Evolutionary conservation across 2,888 invertebrate genomes (phyloP).

Genomic region (Lacanobia oleracea): DNA sequence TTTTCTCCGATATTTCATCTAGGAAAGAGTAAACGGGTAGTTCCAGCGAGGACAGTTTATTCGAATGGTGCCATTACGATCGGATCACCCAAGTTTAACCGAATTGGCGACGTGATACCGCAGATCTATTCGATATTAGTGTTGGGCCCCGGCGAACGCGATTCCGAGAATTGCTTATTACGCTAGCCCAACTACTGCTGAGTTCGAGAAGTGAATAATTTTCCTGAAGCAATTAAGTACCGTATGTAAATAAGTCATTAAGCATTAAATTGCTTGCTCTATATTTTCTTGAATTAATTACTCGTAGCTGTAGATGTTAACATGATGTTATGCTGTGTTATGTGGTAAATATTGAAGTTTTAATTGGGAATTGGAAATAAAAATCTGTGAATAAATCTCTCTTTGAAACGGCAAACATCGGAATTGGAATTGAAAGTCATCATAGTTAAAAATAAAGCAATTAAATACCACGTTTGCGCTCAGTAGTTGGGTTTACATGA

Average conservation of each 20-base stretch:
- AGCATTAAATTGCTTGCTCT: conserved; percentile 8
- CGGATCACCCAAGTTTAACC: conserved; percentile 72
- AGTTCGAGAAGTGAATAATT: conserved; percentile 20
- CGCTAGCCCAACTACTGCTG: conserved; percentile 15
- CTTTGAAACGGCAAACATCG: background rate
- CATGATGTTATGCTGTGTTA: background rate
- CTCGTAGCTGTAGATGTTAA: background rate
- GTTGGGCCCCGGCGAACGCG: conserved; percentile 26
- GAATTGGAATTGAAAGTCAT: background rate
- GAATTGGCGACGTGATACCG: conserved; percentile 75
- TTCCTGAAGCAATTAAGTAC: conserved; percentile 32
- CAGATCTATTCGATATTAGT: conserved; percentile 70
- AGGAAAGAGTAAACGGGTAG: conserved; percentile 54
- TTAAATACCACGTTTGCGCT: no score
- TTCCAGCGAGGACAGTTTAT: conserved; percentile 64
- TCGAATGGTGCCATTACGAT: conserved; percentile 69
- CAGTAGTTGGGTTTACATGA: background rate
- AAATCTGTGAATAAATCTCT: background rate
- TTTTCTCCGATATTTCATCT: conserved; percentile 48
- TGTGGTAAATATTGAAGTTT: background rate
- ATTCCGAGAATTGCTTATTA: conserved; percentile 27
- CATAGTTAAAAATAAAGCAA: background rate
- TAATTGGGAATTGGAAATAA: background rate
- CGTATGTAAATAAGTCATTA: conserved; percentile 39
- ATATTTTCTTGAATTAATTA: conserved; percentile 28